Conservation (phyloP, 1,140 invertebrate species). For the Chrysoperla carnea region DNA sequence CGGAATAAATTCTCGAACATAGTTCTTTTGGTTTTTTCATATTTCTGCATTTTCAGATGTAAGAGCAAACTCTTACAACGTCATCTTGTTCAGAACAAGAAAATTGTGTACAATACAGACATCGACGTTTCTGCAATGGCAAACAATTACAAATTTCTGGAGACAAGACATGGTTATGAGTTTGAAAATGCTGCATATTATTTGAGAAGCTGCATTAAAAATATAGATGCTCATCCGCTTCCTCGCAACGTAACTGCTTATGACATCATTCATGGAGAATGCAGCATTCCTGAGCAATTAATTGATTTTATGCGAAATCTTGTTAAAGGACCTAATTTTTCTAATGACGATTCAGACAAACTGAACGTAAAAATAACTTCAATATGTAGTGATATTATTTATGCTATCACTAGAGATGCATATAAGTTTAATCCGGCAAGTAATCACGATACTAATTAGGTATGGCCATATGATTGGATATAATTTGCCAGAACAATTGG, state of each 20-base stretch:
- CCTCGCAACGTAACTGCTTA: conserved; percentile 14
- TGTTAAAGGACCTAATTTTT: conserved; percentile 11
- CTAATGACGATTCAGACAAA: conserved; percentile 8
- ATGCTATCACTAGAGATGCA: conserved; percentile 11
- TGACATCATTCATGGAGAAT: conserved; percentile 17
- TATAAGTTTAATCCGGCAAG: conserved; percentile 15
- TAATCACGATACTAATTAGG: conserved; percentile 16
- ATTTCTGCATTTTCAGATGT: too few species aligned
- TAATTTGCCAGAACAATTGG: conserved; percentile 17
- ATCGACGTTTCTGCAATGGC: conserved; percentile 13
- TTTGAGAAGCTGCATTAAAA: conserved; percentile 14
- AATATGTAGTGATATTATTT: conserved; percentile 17
- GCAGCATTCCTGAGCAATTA: conserved; percentile 15
- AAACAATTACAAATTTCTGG: too few species aligned
- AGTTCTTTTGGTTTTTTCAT: too few species aligned
- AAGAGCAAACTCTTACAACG: too few species aligned
- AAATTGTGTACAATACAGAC: conserved; percentile 17
- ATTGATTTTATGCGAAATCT: conserved; percentile 15
- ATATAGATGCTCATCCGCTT: conserved; percentile 8
- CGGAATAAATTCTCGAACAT: too few species aligned
- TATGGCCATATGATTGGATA: conserved; percentile 18
- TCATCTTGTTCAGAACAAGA: conserved; percentile 10
- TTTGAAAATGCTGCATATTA: conserved; percentile 16
- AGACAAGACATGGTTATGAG: too few species aligned
- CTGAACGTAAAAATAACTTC: conserved; percentile 11